These are phyloP conservation scores for Coregonus sp. DNA, from an alignment of 2,797 vertebrate genomes.

Conservation along the genomic window DNA sequence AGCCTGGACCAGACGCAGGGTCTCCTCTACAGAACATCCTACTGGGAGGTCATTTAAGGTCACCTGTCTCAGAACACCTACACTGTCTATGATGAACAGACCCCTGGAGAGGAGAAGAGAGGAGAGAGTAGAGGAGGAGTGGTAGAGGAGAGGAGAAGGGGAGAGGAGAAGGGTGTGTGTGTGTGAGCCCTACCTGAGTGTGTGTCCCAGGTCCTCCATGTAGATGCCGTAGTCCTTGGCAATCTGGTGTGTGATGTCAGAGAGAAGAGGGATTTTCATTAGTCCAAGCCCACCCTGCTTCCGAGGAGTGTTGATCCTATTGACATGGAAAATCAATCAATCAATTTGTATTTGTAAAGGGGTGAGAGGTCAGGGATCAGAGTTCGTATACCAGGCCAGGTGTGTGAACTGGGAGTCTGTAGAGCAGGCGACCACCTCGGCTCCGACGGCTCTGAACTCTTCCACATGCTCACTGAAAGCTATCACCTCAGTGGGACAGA, in stretches of 20 bases:
- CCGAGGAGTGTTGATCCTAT: constrained; percentile 50
- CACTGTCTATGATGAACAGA: constrained; percentile 83
- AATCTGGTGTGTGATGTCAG: constrained; percentile 81
- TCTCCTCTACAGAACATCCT: too few relatives aligned
- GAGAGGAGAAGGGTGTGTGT: background rate
- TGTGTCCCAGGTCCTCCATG: constrained; percentile 82
- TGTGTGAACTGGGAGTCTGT: constrained; percentile 78
- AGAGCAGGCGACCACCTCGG: constrained; percentile 82
- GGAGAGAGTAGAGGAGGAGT: too few relatives aligned
- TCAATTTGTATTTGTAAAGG: background rate
- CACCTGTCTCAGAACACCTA: constrained; percentile 81
- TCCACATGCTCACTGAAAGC: constrained; percentile 79
- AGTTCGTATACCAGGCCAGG: constrained; percentile 73
- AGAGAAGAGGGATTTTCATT: constrained; percentile 81
- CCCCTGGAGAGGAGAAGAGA: constrained; percentile 65
- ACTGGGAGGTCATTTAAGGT: constrained; percentile 75
- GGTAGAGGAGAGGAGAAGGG: too few relatives aligned
- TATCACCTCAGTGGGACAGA: constrained; percentile 84
- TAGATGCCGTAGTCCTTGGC: constrained; percentile 84
- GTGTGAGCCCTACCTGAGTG: constrained; percentile 69
- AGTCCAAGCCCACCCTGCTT: constrained; percentile 82
- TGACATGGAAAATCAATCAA: constrained; percentile 42
- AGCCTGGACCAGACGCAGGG: too few relatives aligned
- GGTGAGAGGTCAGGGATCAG: background rate
- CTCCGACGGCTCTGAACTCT: constrained; percentile 78